phyloP scores from a whole-genome alignment of 23 tunicate genomes.

The Trididemnum miniatum region DNA sequence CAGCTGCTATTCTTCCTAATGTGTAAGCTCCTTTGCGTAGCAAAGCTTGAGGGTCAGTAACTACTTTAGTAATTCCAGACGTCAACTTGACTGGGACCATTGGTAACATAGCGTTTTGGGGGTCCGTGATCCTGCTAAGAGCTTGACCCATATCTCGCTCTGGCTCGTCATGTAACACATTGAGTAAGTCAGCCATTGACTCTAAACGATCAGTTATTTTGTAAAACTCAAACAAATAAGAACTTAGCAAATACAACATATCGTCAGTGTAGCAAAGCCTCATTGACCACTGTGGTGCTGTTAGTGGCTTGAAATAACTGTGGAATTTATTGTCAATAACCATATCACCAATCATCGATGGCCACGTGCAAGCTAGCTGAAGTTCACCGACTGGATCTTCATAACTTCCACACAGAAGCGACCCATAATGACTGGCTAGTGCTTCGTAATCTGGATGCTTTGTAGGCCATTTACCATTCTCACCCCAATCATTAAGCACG shows the following conservation, averaged over 20 bases:
- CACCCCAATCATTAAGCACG: slow-evolving; percentile 73
- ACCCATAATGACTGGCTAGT: slow-evolving; percentile 54
- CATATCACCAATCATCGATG: slow-evolving; percentile 56
- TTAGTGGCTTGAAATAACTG: slow-evolving; percentile 54
- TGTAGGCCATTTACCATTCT: slow-evolving; percentile 68
- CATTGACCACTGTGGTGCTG: slow-evolving; percentile 74
- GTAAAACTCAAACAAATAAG: slow-evolving; percentile 53
- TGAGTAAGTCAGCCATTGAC: slow-evolving; percentile 46
- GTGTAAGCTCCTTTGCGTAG: slow-evolving; percentile 54
- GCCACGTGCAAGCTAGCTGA: slow-evolving; percentile 78
- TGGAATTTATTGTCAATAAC: slow-evolving; percentile 69
- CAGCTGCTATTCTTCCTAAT: slow-evolving; percentile 44
- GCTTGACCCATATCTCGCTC: slow-evolving; percentile 81
- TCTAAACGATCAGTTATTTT: slow-evolving; percentile 50
- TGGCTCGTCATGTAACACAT: slow-evolving; percentile 15
- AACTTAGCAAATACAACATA: slow-evolving; percentile 47
- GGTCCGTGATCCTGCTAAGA: slow-evolving; percentile 61
- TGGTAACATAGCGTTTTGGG: slow-evolving; percentile 32
- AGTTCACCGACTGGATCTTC: slow-evolving; percentile 81
- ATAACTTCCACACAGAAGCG: slow-evolving; percentile 50
- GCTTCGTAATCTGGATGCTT: slow-evolving; percentile 53
- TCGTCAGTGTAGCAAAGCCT: slow-evolving; percentile 72
- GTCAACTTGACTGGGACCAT: slow-evolving; percentile 66
- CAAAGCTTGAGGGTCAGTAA: slow-evolving; percentile 55
- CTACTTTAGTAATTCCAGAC: slow-evolving; percentile 74